Conservation (phyloP, 2,113 vertebrate species). For the Scolopax mira region DNA sequence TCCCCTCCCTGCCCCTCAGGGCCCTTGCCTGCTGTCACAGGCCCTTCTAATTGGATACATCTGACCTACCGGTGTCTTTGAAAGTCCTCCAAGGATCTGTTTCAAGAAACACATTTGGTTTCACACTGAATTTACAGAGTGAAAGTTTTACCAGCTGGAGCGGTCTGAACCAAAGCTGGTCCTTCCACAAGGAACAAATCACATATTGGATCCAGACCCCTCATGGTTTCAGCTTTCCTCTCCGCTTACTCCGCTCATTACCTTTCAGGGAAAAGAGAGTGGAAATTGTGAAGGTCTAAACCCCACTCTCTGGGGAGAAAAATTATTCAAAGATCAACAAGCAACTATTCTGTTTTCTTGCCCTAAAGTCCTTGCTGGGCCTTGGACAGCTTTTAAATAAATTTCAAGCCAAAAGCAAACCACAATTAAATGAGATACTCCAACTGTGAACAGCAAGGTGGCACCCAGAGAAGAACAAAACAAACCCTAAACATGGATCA, state of each 20-base stretch:
- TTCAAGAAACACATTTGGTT: slow-evolving; percentile 63
- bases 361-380: neutral
- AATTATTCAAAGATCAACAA: neutral
- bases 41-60: slow-evolving; percentile 58
- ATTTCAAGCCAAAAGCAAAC: neutral
- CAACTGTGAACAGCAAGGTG: neutral
- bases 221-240: neutral
- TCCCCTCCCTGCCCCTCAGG: neutral
- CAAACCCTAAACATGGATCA: neutral
- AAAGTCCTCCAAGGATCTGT: slow-evolving; percentile 47
- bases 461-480: neutral
- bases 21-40: neutral
- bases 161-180: slow-evolving; percentile 27
- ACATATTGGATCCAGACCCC: neutral
- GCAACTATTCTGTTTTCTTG: neutral
- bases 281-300: neutral
- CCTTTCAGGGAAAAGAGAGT: neutral
- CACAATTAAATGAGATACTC: neutral
- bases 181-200: slow-evolving; percentile 43
- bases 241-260: neutral
- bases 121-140: slow-evolving; percentile 58
- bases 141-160: slow-evolving; percentile 67
- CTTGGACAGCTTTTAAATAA: neutral
- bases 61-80: slow-evolving; percentile 43
- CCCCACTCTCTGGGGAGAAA: neutral